Percentiles rank a stretch among this genome's conserved stretches.
These are phyloP conservation scores for Xiphias gladius DNA, from an alignment of 2,113 vertebrate species.

Conservation along the genomic window DNA sequence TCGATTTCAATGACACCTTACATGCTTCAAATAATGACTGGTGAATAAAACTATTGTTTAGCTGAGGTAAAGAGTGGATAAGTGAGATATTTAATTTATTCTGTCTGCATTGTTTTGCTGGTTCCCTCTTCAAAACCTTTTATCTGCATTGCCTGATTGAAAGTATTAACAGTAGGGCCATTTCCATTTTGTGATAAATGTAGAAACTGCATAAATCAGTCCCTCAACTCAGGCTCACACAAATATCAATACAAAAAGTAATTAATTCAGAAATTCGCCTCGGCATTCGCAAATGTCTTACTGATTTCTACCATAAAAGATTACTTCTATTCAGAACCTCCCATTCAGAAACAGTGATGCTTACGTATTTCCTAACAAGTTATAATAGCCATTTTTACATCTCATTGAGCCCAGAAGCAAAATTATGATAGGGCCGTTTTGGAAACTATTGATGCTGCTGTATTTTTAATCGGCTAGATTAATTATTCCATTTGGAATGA, in stretches of 20 bases:
- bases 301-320: conserved; percentile 37
- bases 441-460: conserved; percentile 65
- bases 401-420: conserved; percentile 56
- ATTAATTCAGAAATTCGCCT: conserved; percentile 52
- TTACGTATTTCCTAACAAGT: conserved; percentile 45
- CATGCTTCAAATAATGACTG: background rate
- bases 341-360: conserved; percentile 19
- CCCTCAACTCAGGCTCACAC: conserved; percentile 4
- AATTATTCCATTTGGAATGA: conserved; percentile 67
- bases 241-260: conserved; percentile 48
- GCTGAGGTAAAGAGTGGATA: background rate
- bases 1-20: background rate
- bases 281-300: background rate
- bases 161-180: conserved; percentile 22
- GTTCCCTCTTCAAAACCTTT: conserved; percentile 12
- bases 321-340: conserved; percentile 33
- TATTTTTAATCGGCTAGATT: conserved; percentile 60
- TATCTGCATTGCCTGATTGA: conserved; percentile 28
- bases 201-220: conserved; percentile 2
- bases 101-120: conserved; percentile 11
- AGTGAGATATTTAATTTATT: background rate
- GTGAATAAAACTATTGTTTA: background rate
- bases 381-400: conserved; percentile 60
- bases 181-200: conserved; percentile 44
- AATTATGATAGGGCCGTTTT: conserved; percentile 53